A percentile compares a stretch with the other conserved stretches of the same genome.
Conservation (phyloP, 2,797 vertebrate species). For the Labroides dimidiatus region DNA sequence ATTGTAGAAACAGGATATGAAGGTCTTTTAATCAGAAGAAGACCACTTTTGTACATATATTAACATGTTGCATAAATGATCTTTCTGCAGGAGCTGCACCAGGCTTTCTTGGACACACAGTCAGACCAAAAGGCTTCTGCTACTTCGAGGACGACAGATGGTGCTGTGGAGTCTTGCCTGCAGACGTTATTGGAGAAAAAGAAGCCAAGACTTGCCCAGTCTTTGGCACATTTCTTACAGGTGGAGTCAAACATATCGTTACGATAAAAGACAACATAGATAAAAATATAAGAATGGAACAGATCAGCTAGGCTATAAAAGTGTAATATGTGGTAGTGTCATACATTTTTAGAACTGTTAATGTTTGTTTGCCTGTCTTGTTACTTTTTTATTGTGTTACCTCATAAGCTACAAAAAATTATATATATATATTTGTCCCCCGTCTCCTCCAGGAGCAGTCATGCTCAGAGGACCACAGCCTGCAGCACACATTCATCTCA, state of each 20-base stretch:
- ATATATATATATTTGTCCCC: no score
- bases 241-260: constrained; percentile 37
- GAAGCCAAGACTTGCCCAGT: constrained; percentile 85
- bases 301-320: no score
- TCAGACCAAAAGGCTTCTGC: constrained; percentile 65
- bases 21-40: no score
- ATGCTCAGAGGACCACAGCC: constrained; percentile 44
- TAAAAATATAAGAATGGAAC: no score
- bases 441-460: constrained; percentile 70
- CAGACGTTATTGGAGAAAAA: constrained; percentile 82
- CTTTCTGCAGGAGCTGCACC: constrained; percentile 87
- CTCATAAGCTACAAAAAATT: no score
- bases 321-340: no score
- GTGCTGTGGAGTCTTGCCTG: constrained; percentile 84
- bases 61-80: neutral
- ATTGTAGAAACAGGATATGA: no score
- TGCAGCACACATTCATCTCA: constrained; percentile 87
- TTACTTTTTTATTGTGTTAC: no score
- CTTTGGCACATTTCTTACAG: constrained; percentile 83
- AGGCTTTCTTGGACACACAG: constrained; percentile 80
- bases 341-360: no score
- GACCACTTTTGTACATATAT: neutral
- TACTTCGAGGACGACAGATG: constrained; percentile 44
- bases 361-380: no score
- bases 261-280: no score